Base-by-base conservation (phyloP, 2,888 invertebrate genomes). In the Drosophila macrospina region DNA sequence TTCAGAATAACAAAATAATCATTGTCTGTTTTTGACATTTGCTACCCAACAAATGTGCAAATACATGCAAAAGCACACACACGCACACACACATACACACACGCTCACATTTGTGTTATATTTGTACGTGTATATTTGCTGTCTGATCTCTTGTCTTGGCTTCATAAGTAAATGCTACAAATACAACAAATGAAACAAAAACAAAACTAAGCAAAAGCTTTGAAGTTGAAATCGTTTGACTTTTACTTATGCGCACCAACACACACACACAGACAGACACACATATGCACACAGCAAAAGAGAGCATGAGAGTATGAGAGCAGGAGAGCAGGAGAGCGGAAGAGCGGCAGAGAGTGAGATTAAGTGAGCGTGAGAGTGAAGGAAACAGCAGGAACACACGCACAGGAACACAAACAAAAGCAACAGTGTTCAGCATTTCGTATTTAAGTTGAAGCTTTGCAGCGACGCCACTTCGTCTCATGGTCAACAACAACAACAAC, bases 361-460 rank as follows among this genome's bases (percentile, higher is more conserved):
- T 32, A 32, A 20, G 59, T 13, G 42, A 59, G 51, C 32, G 34
- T 48, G 30, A 8, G 39, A 45, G 44, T 2, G 15, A 5, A 30
- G 48, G 10, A 28, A 30, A 37, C 13, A 44, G 47, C 36, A 62
- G n/a, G 4, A 45, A 57, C 66, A 39, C 30, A 39, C 42, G 13
- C 16, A 32, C 13, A 55, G 15, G 36, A 61, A 64, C 32, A 54
- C 62, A 63, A 74, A 73, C 47, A 56, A 47, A 52, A 63, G 78
- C 69, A 69, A 68, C 69, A 68, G 65, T 55, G 61, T 52, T 54
- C 32, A 57, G 44, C 61, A 52, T 64, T 74, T 59, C 42, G 52
- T 69, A 71, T 74, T 74, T 76, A 76, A 74, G 37, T 74, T 77
- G 54, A 62, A 71, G 77, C 78, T 74, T 65, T 62, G 48, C 65